Base-by-base conservation (phyloP, 1,140 invertebrate species). In the Calephelis nemesis region DNA sequence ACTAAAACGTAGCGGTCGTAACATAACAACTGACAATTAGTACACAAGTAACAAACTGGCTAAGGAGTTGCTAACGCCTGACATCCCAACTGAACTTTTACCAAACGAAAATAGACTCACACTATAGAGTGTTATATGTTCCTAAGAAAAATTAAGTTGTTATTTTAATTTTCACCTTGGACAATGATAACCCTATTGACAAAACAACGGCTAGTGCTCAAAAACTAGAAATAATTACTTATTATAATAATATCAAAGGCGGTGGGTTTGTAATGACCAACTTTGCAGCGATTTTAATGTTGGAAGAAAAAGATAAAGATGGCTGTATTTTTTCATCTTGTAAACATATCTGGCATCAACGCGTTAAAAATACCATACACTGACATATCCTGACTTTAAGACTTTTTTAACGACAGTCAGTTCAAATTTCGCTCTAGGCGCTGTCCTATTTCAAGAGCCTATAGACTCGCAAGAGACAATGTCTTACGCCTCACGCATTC, bases 181-280 rank as follows among this genome's bases (percentile, higher is more conserved):
- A 86, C 72, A 45, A 76, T 63, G 73, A 65, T 72, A 64, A 67
- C 47, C 12, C 72, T 47, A 82, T 80, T 69, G 79, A 83, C 63
- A 47, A 47, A 67, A 48, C 73, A 15, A 68, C 70, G 30, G 65
- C 10, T 10, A 72, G 68, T 7, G 42, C 40, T 47, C 62, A 65
- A 49, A 80, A 78, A 71, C 73, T 74, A 19, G 78, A 81, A 49
- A 81, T 87, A 11, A 74, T 87, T 0, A 77, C 70, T 11, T 78
- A 74, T 76, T 84, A 82, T 64, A 81, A 87, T 68, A 50, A 58
- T 13, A 85, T 78, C 2, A 87, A 83, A 68, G 63, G 52, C 45
- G 77, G 81, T 1, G 81, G 9, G 81, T 84, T 82, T 62, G 66
- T n/a, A 71, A 78, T 52, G 78, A 87, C 48, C 62, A 84, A 64